Base-by-base conservation (phyloP, 2,888 invertebrate genomes). In the Quadriops clusia region DNA sequence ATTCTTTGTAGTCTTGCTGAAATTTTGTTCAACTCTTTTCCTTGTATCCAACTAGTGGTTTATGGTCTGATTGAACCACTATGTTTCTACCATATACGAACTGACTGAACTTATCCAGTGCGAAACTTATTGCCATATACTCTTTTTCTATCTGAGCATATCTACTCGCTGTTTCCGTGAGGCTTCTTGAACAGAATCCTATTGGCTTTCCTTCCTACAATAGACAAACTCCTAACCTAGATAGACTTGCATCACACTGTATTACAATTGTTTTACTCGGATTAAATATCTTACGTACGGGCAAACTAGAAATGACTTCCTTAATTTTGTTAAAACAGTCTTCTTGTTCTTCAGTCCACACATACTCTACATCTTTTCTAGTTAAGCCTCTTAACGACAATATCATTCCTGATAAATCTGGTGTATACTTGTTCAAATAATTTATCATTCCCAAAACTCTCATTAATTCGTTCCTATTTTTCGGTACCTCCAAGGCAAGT, bases 381-480 rank as follows among this genome's bases (percentile, higher is more conserved):
- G 38, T 16, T 13, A 46, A 28, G 4, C 37, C 28, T 35, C 44
- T 28, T 21, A 44, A 32, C 13, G 43, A 33, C n/a, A 34, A 26
- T 7, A 32, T 37, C 10, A 41, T 16, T 23, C 36, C 23, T 10
- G 41, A 32, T 11, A 45, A 13, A 33, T 46, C 43, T 26, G 32
- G 36, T 10, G 44, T 37, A 24, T 35, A 45, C 17, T 28, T 27
- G 18, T 26, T 28, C 21, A 41, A 21, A 37, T 33, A 45, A 22
- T 45, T 42, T 2, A 37, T 9, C 36, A 42, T 36, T 5, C 44
- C 40, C 17, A 44, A 28, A 23, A 44, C 23, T 15, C 38, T 26
- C 32, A 38, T 24, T 3, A 44, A 10, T 20, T 34, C 31, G 29
- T 38, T 33, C 25, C 39, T 39, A 25, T 31, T 33, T 29, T 36